phyloP scores from a whole-genome alignment of 2,113 vertebrate species.

The Pelobates fuscus region DNA sequence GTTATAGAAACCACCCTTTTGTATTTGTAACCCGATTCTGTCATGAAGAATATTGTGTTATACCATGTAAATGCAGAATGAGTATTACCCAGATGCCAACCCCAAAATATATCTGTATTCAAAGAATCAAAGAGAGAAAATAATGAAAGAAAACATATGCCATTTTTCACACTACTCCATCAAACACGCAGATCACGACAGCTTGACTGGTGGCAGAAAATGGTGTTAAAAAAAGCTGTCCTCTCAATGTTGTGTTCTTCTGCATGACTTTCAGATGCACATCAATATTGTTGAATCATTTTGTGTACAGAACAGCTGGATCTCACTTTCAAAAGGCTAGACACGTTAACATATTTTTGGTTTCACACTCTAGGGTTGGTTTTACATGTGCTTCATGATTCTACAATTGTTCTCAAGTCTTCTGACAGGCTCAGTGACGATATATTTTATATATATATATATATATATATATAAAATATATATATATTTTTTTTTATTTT shows the following conservation, averaged over 20 bases:
- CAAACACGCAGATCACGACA: conserved; percentile 56
- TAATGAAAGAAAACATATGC: conserved; percentile 12
- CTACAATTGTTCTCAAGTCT: neutral
- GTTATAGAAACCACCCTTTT: too few species aligned
- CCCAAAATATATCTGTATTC: neutral
- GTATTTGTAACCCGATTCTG: too few species aligned
- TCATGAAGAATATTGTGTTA: too few species aligned
- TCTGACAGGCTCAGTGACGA: neutral
- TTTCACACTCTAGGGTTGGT: neutral
- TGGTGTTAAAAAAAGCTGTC: conserved; percentile 24
- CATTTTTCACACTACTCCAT: conserved; percentile 35
- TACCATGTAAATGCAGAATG: too few species aligned
- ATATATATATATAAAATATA: too few species aligned
- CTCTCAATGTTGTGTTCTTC: neutral
- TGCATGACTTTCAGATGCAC: neutral
- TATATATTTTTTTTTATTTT: too few species aligned
- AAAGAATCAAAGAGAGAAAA: neutral
- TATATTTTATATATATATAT: too few species aligned
- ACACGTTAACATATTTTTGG: neutral
- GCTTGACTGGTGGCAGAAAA: conserved; percentile 51
- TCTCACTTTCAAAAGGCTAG: neutral
- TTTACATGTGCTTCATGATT: neutral
- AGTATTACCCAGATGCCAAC: too few species aligned
- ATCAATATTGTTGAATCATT: neutral
- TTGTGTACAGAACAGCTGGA: neutral